Evolutionary conservation across 1,140 invertebrate genomes (phyloP), one percentile per base, ranked within the genome.

Genomic region (Drosophila melanica): DNA sequence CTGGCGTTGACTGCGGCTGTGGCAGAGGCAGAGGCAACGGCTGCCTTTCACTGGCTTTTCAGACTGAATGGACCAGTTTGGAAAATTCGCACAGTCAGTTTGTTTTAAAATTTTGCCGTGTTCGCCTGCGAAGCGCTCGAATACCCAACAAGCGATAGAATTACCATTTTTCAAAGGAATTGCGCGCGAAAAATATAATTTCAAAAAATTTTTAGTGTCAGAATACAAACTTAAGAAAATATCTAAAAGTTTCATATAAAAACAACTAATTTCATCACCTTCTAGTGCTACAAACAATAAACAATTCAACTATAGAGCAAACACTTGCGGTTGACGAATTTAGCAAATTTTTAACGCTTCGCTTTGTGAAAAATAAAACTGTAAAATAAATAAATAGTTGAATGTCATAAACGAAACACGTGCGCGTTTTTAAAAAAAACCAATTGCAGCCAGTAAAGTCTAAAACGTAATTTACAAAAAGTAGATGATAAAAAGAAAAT

Each of bases 21-120:
- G 47, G 44, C 73, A 18, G 47, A 42, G 47, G 44, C 73, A 18
- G 47, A 42, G 41, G 44, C 62, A 50, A 64, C 65, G 55, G 53
- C 50, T 66, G 82, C 66, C 70, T 87, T 87, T 81, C 79, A 82
- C 84, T 89, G 58, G 64, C 70, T 73, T 75, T 75, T 82, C 68
- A 67, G 75, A 75, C 63, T 51, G 54, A 76, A 81, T 90, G 87
- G 87, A 90, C 87, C 87, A 81, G 82, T 90, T 87, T 75, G 87
- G 77, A 90, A 90, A 90, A 90, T 84, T 82, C 79, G 50, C 79
- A 82, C 75, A 73, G 54, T 90, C 82, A 90, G 87, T 90, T 90
- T 90, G 82, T 89, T 90, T 90, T 90, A 67, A 90, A 89, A 81
- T 74, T 81, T 75, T 69, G 87, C 69, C 87, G 79, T 75, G 82